These are phyloP conservation scores for Catostylus mosaicus DNA, from an alignment of 30 jellyfish, hydroid and myxozoan genomes.

Conservation along the genomic window DNA sequence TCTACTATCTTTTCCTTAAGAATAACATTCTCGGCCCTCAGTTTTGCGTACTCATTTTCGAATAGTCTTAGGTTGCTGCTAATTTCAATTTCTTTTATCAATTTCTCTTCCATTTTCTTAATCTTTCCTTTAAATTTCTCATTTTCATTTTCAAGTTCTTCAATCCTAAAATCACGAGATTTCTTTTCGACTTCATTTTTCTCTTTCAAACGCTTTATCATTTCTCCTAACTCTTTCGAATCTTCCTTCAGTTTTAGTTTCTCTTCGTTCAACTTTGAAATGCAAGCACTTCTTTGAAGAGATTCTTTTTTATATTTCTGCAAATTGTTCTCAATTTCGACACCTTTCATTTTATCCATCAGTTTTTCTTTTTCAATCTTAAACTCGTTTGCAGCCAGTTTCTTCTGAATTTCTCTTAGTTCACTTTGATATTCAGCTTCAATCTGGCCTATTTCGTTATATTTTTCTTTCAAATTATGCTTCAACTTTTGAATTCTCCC, in stretches of 20 bases:
- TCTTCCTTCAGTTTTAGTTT: slow-evolving; percentile 19
- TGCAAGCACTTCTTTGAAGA: slow-evolving; percentile 5
- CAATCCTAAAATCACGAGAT: slow-evolving; percentile 23
- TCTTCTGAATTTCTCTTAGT: not conserved
- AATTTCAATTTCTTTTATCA: slow-evolving; percentile 23
- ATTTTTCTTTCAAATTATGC: slow-evolving; percentile 33
- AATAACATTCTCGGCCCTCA: not conserved
- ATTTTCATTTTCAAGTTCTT: slow-evolving; percentile 27
- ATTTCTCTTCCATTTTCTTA: slow-evolving; percentile 15
- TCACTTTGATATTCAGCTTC: slow-evolving; percentile 9
- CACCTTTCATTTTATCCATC: slow-evolving; percentile 12
- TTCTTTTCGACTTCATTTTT: not conserved
- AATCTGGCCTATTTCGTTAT: slow-evolving; percentile 21
- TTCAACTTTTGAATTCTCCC: slow-evolving; percentile 38
- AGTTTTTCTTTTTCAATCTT: slow-evolving; percentile 25
- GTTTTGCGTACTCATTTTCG: not conserved
- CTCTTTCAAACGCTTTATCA: slow-evolving; percentile 5
- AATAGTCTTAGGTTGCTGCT: not conserved
- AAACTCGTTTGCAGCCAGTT: not conserved
- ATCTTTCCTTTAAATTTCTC: slow-evolving; percentile 8
- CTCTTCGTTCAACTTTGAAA: slow-evolving; percentile 9
- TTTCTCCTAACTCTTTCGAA: not conserved
- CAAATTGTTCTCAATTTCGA: not conserved
- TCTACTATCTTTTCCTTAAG: slow-evolving; percentile 38
- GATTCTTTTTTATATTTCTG: slow-evolving; percentile 12